Base-by-base conservation (phyloP, 2,113 vertebrate genomes). In the Oreotrochilus melanogaster region DNA sequence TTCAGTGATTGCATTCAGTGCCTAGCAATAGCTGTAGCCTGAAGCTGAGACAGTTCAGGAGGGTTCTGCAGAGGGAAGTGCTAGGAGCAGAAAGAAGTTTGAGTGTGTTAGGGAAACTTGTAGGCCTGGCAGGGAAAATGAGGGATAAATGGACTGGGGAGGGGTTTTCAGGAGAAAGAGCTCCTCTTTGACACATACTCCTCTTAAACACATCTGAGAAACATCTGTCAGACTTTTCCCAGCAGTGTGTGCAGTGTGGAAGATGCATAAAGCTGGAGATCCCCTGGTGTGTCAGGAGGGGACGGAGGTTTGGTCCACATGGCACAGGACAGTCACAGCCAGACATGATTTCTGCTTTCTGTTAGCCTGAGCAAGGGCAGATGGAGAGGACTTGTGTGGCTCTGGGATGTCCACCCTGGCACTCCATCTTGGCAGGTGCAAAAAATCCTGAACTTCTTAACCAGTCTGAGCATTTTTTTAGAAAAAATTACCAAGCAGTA, bases 1-100 rank as follows among this genome's bases (percentile, higher is more conserved):
- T 9, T 37, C 30, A n/a, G 0, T n/a, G 37, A 4, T 1, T 11
- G 16, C 11, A 13, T 5, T 35, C 1, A 1, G 30, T 17, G 7
- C 14, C 14, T 51, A 12, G n/a, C 13, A 23, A 0, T 39, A 47
- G 35, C 4, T 65, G 39, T 16, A 53, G 61, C 7, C 18, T 65
- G 78, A 31, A 66, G 42, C 22, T 14, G 17, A 87, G 37, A 11
- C 9, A 43, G 33, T 9, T 69, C 31, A 47, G 9, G 58, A 47
- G 14, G 7, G 7, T 43, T 78, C 64, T 79, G 30, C 24, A 47
- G 42, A 42, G 48, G 45, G 11, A 80, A 81, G 7, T 50, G 16
- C 8, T 24, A 14, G 23, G 11, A 79, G 8, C 4, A 28, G 69
- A 18, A 42, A 14, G 30, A 23, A 48, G 5, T 43, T 75, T 9